Conservation (phyloP, 1,140 invertebrate species). For the Drosophila murphyi region DNA sequence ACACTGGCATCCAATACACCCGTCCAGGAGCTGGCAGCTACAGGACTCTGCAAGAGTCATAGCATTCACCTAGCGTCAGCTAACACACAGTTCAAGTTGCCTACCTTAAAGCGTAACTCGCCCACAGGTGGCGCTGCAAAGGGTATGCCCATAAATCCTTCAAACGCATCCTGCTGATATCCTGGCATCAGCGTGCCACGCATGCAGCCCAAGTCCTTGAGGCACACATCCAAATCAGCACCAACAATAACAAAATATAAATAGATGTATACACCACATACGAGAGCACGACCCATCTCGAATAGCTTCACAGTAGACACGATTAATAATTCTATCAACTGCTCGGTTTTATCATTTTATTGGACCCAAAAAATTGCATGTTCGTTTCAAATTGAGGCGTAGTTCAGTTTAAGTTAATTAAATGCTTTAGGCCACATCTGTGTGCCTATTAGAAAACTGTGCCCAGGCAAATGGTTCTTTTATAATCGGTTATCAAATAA, state of each 20-base stretch:
- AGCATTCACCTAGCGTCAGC: neutral
- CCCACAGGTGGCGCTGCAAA: slow-evolving; percentile 73
- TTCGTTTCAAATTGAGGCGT: neutral
- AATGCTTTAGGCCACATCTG: neutral
- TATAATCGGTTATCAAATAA: neutral
- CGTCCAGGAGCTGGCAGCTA: slow-evolving; percentile 49
- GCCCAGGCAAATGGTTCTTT: neutral
- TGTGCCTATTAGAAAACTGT: too few relatives aligned
- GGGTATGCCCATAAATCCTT: slow-evolving; percentile 80
- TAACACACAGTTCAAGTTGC: neutral
- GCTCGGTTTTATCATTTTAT: slow-evolving; percentile 12
- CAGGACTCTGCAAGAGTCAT: slow-evolving; percentile 56
- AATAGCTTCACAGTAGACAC: neutral
- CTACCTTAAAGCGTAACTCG: slow-evolving; percentile 61
- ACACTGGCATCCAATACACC: slow-evolving; percentile 49
- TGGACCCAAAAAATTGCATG: neutral
- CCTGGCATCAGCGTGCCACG: slow-evolving; percentile 57
- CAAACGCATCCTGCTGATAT: slow-evolving; percentile 39
- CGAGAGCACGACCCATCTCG: slow-evolving; percentile 8
- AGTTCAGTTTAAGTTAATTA: neutral
- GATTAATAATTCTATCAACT: neutral
- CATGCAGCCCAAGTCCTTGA: slow-evolving; percentile 65
- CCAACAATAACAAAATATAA: neutral
- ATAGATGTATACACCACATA: neutral
- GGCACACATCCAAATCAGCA: slow-evolving; percentile 60